Base-by-base conservation (phyloP, 2,113 vertebrate species). In the Salvelinus alpinus region DNA sequence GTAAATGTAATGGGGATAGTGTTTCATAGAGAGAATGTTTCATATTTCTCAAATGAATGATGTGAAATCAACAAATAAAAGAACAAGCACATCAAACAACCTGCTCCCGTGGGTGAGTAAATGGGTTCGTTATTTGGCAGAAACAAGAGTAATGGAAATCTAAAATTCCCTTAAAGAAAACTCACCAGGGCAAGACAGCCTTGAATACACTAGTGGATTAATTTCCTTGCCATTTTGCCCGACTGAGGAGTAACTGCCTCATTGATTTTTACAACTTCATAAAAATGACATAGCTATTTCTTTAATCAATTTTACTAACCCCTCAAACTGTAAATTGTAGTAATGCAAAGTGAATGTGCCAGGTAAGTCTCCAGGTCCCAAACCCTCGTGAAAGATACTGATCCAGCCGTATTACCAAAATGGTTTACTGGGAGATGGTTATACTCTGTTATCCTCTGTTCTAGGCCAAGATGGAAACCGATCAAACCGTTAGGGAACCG, bases 181-280 rank as follows among this genome's bases (percentile, higher is more conserved):
- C 74, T 57, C 78, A 82, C 51, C 76, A 74, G 73, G 71, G 80
- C 70, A 77, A 60, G 75, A n/a, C 25, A 71, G 78, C 73, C 72
- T 84, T 75, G 74, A 75, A 81, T 79, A 65, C 12, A 8, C 16
- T 25, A 74, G 67, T 62, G 31, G 84, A 91, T 91, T 92, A 76
- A 91, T 92, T 91, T 90, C 80, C 85, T 88, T 86, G 71, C 80
- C 78, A 86, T 78, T 77, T 62, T 82, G 86, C 87, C 86, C 90
- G 84, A 92, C 86, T 48, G 77, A 73, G 79, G 74, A 90, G 75
- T 88, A 84, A 78, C 74, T 79, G 85, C 88, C 87, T 93, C 91
- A 92, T 93, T 93, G 90, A 88, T 93, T 95, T 94, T 95, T 93
- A 94, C 88, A 91, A 91, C 90, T 93, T 91, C 86, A 90, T 93